A percentile compares a stretch with the other conserved stretches of the same genome.
These are phyloP conservation scores for Calephelis perditalis DNA, from an alignment of 2,888 invertebrate genomes.

Conservation along the genomic window DNA sequence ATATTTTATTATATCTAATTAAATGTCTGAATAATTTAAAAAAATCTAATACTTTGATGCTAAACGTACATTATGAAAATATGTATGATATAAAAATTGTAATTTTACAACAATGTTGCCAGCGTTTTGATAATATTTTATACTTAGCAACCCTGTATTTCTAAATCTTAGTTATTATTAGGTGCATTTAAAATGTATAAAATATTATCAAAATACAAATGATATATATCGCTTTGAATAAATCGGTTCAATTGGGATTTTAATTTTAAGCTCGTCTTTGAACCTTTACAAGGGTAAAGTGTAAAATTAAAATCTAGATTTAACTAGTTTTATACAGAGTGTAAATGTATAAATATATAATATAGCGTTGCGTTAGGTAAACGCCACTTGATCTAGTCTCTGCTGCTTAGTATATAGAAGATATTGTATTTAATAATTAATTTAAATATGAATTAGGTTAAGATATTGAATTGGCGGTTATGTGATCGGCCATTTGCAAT, in stretches of 20 bases:
- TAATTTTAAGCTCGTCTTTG: no score
- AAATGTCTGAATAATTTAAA: background rate
- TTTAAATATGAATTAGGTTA: slow-evolving; percentile 11
- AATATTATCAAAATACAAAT: background rate
- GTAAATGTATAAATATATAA: slow-evolving; percentile 41
- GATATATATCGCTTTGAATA: no score
- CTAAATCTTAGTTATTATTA: slow-evolving; percentile 6
- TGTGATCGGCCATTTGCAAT: slow-evolving; percentile 31
- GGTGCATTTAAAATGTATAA: slow-evolving; percentile 5
- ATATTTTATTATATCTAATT: slow-evolving; percentile 5
- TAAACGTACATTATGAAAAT: background rate
- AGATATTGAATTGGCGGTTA: slow-evolving; percentile 30
- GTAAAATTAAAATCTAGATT: no score
- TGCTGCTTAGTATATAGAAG: slow-evolving; percentile 49
- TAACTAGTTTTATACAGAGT: slow-evolving; percentile 15
- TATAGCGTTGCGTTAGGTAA: slow-evolving; percentile 51
- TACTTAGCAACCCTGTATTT: slow-evolving; percentile 1
- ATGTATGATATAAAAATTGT: slow-evolving; percentile 8
- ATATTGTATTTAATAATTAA: slow-evolving; percentile 15
- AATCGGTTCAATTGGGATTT: no score
- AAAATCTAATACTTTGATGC: slow-evolving; percentile 1
- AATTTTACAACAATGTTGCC: slow-evolving; percentile 4
- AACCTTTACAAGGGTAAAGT: no score
- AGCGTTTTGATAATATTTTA: slow-evolving; percentile 3
- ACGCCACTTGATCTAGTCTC: slow-evolving; percentile 71